Base-by-base conservation (phyloP, 2,113 vertebrate species). In the Trinectes maculatus region DNA sequence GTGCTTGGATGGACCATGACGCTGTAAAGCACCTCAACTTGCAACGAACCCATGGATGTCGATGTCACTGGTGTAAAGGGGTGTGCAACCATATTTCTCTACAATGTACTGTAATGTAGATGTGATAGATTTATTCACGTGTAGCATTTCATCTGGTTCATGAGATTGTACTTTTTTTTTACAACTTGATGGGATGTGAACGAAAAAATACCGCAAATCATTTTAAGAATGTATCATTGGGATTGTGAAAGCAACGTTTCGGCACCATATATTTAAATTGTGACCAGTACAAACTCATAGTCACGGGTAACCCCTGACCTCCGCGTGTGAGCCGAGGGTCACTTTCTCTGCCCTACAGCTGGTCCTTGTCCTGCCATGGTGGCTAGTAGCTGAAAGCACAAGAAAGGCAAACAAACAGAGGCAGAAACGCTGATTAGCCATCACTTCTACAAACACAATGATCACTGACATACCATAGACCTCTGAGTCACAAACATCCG, bases 331-430 rank as follows among this genome's bases (percentile, higher is more conserved):
- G 52, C 22, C 18, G 13, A 33, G 55, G 52, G 56, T 60, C 61
- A 63, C 69, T 71, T 55, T 68, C 64, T 16, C 63, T 52, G 21
- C n/a, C 61, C 42, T 56, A 65, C 66, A 84, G 78, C 75, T 80
- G 81, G 11, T 49, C 49, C 72, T 71, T 10, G 37, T 84, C 68
- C 67, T 31, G 39, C 34, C 40, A 12, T 16, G 74, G 47, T 66
- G 52, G 52, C 59, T 67, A 61, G 71, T 34, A 37, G 67, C 48
- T 71, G 47, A 62, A 70, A 82, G 71, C 8, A 16, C 63, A 58
- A 47, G 36, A 44, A 58, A 79, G 53, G 29, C 65, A 63, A 76
- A 68, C 78, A 77, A 82, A 79, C 61, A 49, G 33, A 61, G 47
- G 70, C 71, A 59, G 65, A 58, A 40, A 48, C 18, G 21, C 21